A percentile compares a stretch with the other conserved stretches of the same genome.
Evolutionary conservation across 1,140 invertebrate species (phyloP).

Genomic region (Neodiprion pinetum): DNA sequence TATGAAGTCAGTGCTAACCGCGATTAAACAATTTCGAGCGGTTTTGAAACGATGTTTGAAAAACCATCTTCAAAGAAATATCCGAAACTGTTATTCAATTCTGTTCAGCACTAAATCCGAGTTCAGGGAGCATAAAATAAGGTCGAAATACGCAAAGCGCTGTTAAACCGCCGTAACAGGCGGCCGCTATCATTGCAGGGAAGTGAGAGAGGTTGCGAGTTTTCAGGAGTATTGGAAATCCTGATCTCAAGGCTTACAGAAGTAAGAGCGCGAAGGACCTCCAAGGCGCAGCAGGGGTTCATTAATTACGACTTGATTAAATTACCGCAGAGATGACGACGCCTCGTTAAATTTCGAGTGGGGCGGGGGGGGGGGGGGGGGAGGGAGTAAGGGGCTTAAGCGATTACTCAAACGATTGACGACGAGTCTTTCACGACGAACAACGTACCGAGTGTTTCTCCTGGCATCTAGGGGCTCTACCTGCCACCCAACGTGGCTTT

Average conservation of each 20-base stretch:
- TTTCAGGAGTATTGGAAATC: neutral
- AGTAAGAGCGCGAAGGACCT: too few species aligned
- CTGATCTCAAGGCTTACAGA: neutral
- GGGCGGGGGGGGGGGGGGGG: neutral
- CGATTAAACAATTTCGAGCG: too few species aligned
- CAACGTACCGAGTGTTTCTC: neutral
- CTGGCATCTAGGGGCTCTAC: neutral
- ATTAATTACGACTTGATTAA: slow-evolving; percentile 1
- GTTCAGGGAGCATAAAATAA: too few species aligned
- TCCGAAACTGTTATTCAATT: too few species aligned
- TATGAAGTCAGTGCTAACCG: too few species aligned
- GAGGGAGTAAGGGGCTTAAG: neutral
- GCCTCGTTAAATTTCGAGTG: neutral
- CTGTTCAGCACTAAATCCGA: too few species aligned
- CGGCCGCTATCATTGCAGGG: neutral
- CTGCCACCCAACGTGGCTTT: too few species aligned
- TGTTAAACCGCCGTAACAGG: neutral
- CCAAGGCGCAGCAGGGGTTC: neutral
- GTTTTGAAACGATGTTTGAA: too few species aligned
- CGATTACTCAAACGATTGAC: neutral
- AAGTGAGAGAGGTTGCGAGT: neutral
- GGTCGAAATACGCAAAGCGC: neutral
- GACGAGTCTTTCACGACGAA: too few species aligned
- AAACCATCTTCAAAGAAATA: too few species aligned
- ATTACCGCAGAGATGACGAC: slow-evolving; percentile 7